Evolutionary conservation across 2,797 vertebrate genomes (phyloP).

Genomic region (Leucoraja ocellata): DNA sequence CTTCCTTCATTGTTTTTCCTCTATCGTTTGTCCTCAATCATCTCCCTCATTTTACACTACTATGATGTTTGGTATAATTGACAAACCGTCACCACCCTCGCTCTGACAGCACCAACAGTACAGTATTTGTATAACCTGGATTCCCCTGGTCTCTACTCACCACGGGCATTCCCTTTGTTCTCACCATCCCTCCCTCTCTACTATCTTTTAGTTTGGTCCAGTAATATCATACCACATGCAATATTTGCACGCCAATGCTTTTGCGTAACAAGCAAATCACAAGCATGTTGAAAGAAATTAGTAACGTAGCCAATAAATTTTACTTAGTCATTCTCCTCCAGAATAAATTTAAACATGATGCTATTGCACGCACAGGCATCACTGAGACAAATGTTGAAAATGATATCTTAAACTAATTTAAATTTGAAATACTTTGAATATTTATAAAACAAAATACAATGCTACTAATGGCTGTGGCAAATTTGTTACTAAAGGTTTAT

Average conservation of each 20-base stretch:
- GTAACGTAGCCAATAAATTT: neutral
- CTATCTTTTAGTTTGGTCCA: neutral
- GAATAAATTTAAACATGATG: neutral
- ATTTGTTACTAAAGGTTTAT: neutral
- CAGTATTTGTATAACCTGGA: too few species aligned
- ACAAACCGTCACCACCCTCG: too few species aligned
- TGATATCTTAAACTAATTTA: neutral
- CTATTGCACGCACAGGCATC: neutral
- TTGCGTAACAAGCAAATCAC: neutral
- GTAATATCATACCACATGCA: neutral
- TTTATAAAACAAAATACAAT: neutral
- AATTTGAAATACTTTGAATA: neutral
- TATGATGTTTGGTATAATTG: too few species aligned
- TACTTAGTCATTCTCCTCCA: neutral
- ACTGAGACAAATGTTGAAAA: neutral
- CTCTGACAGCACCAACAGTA: too few species aligned
- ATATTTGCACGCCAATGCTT: neutral
- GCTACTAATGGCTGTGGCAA: neutral
- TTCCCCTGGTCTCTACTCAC: too few species aligned
- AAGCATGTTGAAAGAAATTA: neutral
- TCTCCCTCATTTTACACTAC: too few species aligned
- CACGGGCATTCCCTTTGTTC: too few species aligned
- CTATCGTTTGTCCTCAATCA: too few species aligned
- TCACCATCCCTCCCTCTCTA: too few species aligned
- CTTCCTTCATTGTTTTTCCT: too few species aligned